Conservation (phyloP, 1,140 invertebrate species). For the Hypothenemus hampei region DNA sequence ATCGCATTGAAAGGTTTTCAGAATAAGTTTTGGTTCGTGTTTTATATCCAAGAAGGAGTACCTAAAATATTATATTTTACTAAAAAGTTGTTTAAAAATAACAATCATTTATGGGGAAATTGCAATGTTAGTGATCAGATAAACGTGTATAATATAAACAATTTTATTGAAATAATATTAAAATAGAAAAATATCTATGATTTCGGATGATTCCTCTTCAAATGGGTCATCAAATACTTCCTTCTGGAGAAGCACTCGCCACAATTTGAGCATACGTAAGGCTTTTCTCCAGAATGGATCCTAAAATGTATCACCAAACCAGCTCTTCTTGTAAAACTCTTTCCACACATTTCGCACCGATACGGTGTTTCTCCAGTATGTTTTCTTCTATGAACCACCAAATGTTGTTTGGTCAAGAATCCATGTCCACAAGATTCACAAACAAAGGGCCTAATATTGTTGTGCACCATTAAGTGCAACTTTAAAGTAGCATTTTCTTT, state of each 20-base stretch:
- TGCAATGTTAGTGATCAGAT: too few relatives aligned
- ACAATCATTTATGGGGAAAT: too few relatives aligned
- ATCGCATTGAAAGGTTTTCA: conserved; percentile 49
- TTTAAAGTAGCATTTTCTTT: conserved; percentile 44
- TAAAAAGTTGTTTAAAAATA: too few relatives aligned
- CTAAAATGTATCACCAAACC: conserved; percentile 60
- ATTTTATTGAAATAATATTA: too few relatives aligned
- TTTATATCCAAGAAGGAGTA: too few relatives aligned
- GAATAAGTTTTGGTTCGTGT: too few relatives aligned
- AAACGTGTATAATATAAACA: too few relatives aligned
- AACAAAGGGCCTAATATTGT: conserved; percentile 32
- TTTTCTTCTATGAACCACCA: conserved; percentile 55
- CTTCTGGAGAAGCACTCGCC: conserved; percentile 62
- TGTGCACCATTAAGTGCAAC: conserved; percentile 39
- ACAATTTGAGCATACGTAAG: conserved; percentile 70
- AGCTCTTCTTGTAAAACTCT: conserved; percentile 42
- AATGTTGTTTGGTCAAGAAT: conserved; percentile 2
- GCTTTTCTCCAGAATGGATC: conserved; percentile 68
- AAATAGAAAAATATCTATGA: too few relatives aligned
- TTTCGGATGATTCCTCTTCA: too few relatives aligned
- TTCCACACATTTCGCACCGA: conserved; percentile 34
- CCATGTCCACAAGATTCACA: neutral
- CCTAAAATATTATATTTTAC: too few relatives aligned
- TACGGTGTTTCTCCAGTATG: conserved; percentile 44
- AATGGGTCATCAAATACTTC: neutral